Conservation (phyloP, 2,888 invertebrate species). For the Drosophila anomelani region DNA sequence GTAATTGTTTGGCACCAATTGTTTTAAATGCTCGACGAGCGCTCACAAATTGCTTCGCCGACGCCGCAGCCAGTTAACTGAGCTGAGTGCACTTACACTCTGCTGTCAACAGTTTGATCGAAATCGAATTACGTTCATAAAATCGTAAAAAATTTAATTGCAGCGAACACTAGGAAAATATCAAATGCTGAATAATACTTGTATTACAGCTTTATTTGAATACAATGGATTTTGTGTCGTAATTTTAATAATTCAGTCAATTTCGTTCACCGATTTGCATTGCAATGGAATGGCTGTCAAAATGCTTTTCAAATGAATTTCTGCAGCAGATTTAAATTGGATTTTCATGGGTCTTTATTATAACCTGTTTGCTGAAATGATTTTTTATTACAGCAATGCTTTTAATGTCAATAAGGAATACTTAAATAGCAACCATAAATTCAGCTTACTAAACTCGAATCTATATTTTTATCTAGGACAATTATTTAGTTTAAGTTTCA, state of each 20-base stretch:
- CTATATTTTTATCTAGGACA: not conserved
- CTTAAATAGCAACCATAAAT: not conserved
- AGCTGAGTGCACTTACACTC: conserved; percentile 42
- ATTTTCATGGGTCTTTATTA: not conserved
- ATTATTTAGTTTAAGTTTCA: not conserved
- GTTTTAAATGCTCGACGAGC: conserved; percentile 76
- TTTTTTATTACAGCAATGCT: not conserved
- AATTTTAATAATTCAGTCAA: not conserved
- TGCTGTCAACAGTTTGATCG: conserved; percentile 23
- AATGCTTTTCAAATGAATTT: not conserved
- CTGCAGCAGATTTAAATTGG: not conserved
- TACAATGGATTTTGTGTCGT: too few relatives aligned
- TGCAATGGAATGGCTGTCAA: not conserved
- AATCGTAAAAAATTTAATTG: conserved; percentile 15
- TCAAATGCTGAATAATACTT: too few relatives aligned
- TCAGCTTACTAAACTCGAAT: too few relatives aligned
- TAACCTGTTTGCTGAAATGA: not conserved
- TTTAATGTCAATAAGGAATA: not conserved
- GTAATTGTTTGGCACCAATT: conserved; percentile 80
- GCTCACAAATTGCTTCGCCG: conserved; percentile 71
- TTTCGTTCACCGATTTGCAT: not conserved
- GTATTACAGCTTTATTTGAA: not conserved
- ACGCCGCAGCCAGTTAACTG: conserved; percentile 43
- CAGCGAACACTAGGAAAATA: not conserved
- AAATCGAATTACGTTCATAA: conserved; percentile 25